Base-by-base conservation (phyloP, 2,113 vertebrate species). In the Sclerurus mexicanus region DNA sequence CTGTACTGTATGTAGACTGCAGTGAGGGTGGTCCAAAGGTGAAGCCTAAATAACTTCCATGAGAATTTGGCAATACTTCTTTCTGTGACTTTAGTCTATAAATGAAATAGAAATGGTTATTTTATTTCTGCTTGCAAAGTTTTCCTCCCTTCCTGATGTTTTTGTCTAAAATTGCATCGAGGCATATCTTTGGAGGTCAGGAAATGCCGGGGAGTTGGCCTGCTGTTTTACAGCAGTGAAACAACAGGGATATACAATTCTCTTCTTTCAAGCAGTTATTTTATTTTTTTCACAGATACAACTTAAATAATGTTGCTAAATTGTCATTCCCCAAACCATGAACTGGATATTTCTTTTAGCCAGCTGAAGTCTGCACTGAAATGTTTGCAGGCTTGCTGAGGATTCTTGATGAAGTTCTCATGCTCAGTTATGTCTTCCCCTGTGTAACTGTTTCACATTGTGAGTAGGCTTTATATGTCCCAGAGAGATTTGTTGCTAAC, bases 241-340 rank as follows among this genome's bases (percentile, higher is more conserved):
- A 76, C 55, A 59, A 52, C 1, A 1, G 76, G 56, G 68, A 77
- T 64, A 35, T 27, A 53, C 30, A 71, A 20, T n/a, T 60, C 52
- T 50, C 10, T 69, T 71, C 31, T 58, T 91, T 79, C 52, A 44
- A 87, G 31, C 20, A 90, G 19, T 20, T 27, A 17, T 2, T 62
- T 39, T 90, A 64, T 66, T 66, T 76, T n/a, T 37, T 12, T 28
- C 17, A 31, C 27, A 40, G 37, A 39, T 68, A 28, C 3, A 60
- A 67, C 2, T 8, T 31, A 63, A 81, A 74, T 35, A 63, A 25
- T 39, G 10, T 35, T 84, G 47, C 18, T 83, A 55, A 88, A 16
- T 19, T 12, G 9, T 19, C 0, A 0, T 60, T 87, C 64, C 42
- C 47, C 44, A 22, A 73, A 81, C 18, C 0, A 0, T 56, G 62